Base-by-base conservation (phyloP, 2,888 invertebrate species). In the Tetramorium bicarinatum region DNA sequence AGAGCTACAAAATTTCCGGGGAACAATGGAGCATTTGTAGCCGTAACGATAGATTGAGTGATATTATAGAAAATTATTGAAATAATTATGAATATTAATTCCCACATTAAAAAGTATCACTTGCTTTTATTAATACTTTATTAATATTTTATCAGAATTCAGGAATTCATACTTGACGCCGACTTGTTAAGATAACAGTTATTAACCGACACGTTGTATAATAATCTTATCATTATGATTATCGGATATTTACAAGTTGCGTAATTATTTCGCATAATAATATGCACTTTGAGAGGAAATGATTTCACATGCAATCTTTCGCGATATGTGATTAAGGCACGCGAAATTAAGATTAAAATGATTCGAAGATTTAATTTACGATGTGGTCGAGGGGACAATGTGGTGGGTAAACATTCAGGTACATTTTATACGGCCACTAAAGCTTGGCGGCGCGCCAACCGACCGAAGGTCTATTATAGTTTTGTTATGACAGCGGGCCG, bases 401-500 rank as follows among this genome's bases (percentile, higher is more conserved):
- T 83, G 67, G 69, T 21, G 71, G 74, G 79, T 84, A 88, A 89
- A 88, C 88, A 88, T 93, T 91, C 86, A 85, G 87, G 88, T 29
- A 89, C 90, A 92, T 90, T 93, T 92, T 92, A 93, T 91, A 85
- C 91, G 91, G 87, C 85, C 80, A 81, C 62, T 86, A 88, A 89
- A 85, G 76, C 77, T 75, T 91, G 91, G 91, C 92, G 59, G 9
- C 34, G 84, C 64, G 90, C 92, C 92, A 92, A 82, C 86, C 82
- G 67, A 52, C 84, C 82, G 67, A 83, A 84, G 92, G 94, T 94
- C 94, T 94, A 94, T 95, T 94, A 95, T 94, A 94, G 95, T 94
- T 94, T 94, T 94, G 94, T 94, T 94, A 94, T 94, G 94, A 94
- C 94, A 94, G 92, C 88, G 88, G 88, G 90, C 91, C 91, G 93